Evolutionary conservation across 2,113 vertebrate species (phyloP).

Genomic region (Boleophthalmus pectinirostris): DNA sequence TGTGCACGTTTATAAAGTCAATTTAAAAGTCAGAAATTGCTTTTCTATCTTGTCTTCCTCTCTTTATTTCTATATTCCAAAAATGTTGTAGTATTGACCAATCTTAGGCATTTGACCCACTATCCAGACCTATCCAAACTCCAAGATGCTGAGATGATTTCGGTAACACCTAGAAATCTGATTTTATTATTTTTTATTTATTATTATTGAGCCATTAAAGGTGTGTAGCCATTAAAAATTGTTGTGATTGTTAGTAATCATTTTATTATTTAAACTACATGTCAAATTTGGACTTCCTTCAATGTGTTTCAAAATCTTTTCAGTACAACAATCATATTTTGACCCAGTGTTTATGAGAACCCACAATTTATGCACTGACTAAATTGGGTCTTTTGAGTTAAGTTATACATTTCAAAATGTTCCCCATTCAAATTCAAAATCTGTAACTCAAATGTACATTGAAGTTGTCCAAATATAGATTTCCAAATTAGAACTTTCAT

Average conservation of each 20-base stretch:
- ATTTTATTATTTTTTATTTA: not conserved
- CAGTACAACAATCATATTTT: not conserved
- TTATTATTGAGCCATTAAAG: not conserved
- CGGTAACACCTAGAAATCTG: too few relatives aligned
- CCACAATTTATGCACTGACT: not conserved
- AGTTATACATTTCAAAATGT: too few relatives aligned
- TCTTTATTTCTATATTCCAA: too few relatives aligned
- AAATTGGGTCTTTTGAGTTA: not conserved
- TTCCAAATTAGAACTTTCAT: not conserved
- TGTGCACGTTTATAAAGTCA: too few relatives aligned
- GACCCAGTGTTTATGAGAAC: not conserved
- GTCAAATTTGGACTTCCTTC: not conserved
- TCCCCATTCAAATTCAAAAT: not conserved
- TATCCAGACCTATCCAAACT: not conserved
- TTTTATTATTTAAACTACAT: not conserved
- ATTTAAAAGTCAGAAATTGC: too few relatives aligned
- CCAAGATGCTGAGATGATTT: too few relatives aligned
- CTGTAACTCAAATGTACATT: not conserved
- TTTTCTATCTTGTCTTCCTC: too few relatives aligned
- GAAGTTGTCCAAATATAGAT: not conserved
- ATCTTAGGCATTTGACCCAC: not conserved
- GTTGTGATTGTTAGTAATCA: not conserved
- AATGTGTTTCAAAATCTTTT: not conserved
- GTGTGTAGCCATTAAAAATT: constrained; percentile 1
- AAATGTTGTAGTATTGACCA: not conserved